phyloP scores from a whole-genome alignment of 2,888 invertebrate species.

The Yponomeuta sedellus region DNA sequence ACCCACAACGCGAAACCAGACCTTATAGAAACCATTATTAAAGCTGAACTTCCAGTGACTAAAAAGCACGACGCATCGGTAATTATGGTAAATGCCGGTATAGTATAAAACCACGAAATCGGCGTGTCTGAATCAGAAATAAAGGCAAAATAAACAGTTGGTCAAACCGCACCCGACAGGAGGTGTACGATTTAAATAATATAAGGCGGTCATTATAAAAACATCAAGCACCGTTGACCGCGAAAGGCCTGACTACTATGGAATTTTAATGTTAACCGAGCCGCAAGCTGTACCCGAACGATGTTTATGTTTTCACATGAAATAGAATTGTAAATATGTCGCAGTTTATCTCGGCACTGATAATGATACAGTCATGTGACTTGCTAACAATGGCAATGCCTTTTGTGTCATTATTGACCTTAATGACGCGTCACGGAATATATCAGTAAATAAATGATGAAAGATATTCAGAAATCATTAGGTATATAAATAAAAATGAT shows the following conservation, averaged over 20 bases:
- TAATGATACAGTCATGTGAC: background rate
- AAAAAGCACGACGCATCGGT: constrained; percentile 60
- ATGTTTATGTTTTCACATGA: constrained; percentile 15
- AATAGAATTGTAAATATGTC: constrained; percentile 1
- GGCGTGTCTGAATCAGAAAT: constrained; percentile 69
- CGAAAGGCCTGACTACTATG: constrained; percentile 14
- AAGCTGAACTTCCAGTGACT: constrained; percentile 39
- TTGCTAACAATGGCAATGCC: background rate
- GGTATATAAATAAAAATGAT: no score
- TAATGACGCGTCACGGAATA: background rate
- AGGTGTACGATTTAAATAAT: constrained; percentile 42
- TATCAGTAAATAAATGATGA: background rate
- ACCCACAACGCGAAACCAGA: constrained; percentile 45
- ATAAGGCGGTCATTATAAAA: constrained; percentile 57
- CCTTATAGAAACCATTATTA: constrained; percentile 36
- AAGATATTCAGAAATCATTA: background rate
- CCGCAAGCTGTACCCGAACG: constrained; percentile 12
- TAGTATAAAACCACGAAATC: constrained; percentile 74
- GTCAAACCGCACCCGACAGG: constrained; percentile 49
- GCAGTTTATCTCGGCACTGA: background rate
- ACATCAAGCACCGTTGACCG: constrained; percentile 34
- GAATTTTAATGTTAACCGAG: constrained; percentile 16
- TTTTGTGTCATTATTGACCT: background rate
- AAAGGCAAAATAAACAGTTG: constrained; percentile 72
- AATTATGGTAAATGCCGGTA: constrained; percentile 70